A percentile compares a stretch with the other conserved stretches of the same genome.
Evolutionary conservation across 2,888 invertebrate species (phyloP).

Genomic region (Phytoseiulus persimilis): DNA sequence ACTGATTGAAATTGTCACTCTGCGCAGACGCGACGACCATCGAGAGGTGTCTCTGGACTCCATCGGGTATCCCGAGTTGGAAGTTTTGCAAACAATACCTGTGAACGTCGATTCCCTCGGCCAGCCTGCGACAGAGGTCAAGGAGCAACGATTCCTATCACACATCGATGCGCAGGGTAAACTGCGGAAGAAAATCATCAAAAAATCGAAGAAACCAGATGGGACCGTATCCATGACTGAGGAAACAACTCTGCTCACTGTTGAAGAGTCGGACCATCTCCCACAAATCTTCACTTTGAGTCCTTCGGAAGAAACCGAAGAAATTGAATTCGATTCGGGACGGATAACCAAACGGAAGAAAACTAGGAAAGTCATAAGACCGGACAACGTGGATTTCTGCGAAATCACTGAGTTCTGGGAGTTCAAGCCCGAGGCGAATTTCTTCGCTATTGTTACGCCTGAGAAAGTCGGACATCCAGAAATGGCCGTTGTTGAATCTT

Average conservation of each 20-base stretch:
- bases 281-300: not conserved
- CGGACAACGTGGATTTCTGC: not conserved
- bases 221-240: not conserved
- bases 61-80: constrained; percentile 29
- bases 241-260: constrained; percentile 5
- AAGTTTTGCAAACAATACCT: constrained; percentile 5
- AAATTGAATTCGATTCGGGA: constrained; percentile 11
- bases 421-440: not conserved
- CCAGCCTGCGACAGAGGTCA: not conserved
- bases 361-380: not conserved
- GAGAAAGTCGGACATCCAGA: not conserved
- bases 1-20: not conserved
- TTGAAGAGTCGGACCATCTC: not conserved
- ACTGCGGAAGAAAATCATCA: not conserved
- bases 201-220: constrained; percentile 26
- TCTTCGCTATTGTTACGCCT: not conserved
- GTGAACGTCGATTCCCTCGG: not conserved
- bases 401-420: constrained; percentile 8
- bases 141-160: not conserved
- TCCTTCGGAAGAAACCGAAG: not conserved
- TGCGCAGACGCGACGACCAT: not conserved
- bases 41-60: not conserved
- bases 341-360: not conserved
- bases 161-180: not conserved
- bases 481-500: not conserved